Evolutionary conservation across 2,888 invertebrate genomes (phyloP).

Genomic region (Mimas tiliae): DNA sequence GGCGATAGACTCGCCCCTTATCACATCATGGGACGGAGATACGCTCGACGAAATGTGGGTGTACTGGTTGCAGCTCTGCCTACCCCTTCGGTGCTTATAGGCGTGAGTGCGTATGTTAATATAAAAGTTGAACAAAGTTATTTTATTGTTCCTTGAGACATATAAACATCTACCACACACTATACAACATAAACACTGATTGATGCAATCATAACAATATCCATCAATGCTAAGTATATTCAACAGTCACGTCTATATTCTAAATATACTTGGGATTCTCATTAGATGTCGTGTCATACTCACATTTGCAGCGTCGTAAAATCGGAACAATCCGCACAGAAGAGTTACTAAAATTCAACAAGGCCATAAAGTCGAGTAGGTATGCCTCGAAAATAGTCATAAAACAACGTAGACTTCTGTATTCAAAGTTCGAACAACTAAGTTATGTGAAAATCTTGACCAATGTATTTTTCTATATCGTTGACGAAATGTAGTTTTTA

Average conservation of each 20-base stretch:
- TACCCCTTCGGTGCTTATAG: no score
- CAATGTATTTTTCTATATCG: background rate
- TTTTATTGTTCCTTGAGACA: no score
- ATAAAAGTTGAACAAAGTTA: no score
- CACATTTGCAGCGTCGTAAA: conserved; percentile 52
- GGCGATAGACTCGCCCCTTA: no score
- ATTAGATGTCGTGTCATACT: background rate
- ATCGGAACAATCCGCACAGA: conserved; percentile 57
- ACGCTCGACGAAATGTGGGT: no score
- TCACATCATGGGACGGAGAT: no score
- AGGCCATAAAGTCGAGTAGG: background rate
- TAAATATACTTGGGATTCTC: background rate
- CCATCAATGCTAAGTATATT: background rate
- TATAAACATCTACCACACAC: no score
- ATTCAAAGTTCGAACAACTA: background rate
- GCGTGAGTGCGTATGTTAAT: no score
- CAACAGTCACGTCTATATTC: background rate
- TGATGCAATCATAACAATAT: no score
- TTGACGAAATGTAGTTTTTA: background rate
- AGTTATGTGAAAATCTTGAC: conserved; percentile 6
- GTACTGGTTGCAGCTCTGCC: no score
- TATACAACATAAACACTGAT: no score
- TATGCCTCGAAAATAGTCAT: conserved; percentile 4
- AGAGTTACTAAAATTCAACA: conserved; percentile 14
- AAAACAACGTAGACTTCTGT: background rate